These are phyloP conservation scores for Corvus moneduloides DNA, from an alignment of 2,113 vertebrate genomes.

Conservation along the genomic window DNA sequence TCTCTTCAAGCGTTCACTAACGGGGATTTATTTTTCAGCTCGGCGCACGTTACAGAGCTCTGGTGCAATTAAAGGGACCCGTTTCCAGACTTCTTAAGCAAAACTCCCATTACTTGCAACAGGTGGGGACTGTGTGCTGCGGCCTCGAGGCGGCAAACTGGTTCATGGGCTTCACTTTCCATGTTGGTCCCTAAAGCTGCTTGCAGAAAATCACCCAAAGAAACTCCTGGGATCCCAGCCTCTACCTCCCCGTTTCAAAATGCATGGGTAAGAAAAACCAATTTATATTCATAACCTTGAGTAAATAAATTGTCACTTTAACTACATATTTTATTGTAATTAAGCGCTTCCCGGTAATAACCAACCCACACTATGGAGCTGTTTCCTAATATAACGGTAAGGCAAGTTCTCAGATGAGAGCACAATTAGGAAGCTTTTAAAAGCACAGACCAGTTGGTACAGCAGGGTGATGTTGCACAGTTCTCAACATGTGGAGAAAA, in stretches of 20 bases:
- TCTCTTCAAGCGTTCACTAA: not conserved
- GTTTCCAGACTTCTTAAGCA: not conserved
- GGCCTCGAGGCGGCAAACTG: not conserved
- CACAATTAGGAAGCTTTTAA: not conserved
- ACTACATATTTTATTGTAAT: slow-evolving; percentile 1
- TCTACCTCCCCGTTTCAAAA: not conserved
- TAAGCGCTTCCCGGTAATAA: not conserved
- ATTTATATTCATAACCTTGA: not conserved
- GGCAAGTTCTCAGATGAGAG: not conserved
- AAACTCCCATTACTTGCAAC: not conserved
- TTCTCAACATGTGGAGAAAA: not conserved
- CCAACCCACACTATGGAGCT: not conserved
- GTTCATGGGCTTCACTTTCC: not conserved
- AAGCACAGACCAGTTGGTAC: not conserved
- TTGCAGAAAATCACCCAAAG: not conserved
- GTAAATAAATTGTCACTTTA: slow-evolving; percentile 41
- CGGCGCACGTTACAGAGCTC: not conserved
- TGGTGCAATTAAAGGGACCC: not conserved
- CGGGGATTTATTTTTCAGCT: not conserved
- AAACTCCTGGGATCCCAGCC: not conserved
- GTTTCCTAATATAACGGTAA: not conserved
- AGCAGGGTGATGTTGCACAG: not conserved
- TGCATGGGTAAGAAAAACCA: not conserved
- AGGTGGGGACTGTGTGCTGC: not conserved
- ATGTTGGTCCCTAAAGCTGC: not conserved